A percentile compares a stretch with the other conserved stretches of the same genome.
phyloP scores from a whole-genome alignment of 2,797 vertebrate species.

The Eidolon dupreanum region DNA sequence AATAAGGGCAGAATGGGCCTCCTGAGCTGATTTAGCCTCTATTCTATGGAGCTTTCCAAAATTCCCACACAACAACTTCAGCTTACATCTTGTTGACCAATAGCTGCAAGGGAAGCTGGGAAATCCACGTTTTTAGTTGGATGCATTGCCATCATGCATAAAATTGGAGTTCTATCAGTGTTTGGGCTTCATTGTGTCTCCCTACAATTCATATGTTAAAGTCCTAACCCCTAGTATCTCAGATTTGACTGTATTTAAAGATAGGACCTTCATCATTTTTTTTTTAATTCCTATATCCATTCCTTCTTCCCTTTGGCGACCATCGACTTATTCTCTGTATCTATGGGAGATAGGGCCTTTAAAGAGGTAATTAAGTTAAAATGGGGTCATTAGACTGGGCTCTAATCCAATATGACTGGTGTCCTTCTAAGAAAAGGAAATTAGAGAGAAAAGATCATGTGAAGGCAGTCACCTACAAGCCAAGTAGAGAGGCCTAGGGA shows the following conservation, averaged over 20 bases:
- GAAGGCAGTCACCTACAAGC: not conserved
- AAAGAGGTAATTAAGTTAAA: not conserved
- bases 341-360: not conserved
- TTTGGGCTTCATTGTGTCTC: not conserved
- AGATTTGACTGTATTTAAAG: not conserved
- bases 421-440: not conserved
- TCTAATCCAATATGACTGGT: not conserved
- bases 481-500: not conserved
- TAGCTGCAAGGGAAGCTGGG: conserved; percentile 33
- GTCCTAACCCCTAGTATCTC: not conserved
- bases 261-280: not conserved
- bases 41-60: not conserved
- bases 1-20: not conserved
- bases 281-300: too few relatives aligned
- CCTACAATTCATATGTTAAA: not conserved
- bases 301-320: too few relatives aligned
- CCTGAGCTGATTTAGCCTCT: not conserved
- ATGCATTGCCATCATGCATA: not conserved
- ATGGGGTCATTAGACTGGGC: conserved; percentile 1
- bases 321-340: too few relatives aligned
- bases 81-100: not conserved
- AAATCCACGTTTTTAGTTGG: not conserved
- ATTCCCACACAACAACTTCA: not conserved
- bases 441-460: not conserved
- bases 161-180: not conserved